phyloP scores from a whole-genome alignment of 2,113 vertebrate species.

The Scatophagus argus region DNA sequence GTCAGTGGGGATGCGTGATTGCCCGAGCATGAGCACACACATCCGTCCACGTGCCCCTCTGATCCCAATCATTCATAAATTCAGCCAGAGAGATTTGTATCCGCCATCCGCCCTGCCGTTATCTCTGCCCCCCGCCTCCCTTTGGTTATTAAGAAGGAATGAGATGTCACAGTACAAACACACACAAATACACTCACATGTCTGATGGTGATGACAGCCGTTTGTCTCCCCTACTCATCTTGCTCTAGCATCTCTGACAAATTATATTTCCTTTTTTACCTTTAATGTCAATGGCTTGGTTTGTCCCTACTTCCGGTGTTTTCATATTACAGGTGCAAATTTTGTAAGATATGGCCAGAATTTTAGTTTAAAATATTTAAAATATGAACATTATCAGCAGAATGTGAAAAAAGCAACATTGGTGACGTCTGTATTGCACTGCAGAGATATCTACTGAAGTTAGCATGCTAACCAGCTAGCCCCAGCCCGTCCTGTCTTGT shows the following conservation, averaged over 20 bases:
- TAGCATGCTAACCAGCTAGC: too few species aligned
- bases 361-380: too few species aligned
- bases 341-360: too few species aligned
- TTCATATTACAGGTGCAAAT: too few species aligned
- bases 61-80: constrained; percentile 85
- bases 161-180: constrained; percentile 33
- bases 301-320: background rate
- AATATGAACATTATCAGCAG: too few species aligned
- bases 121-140: constrained; percentile 55
- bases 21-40: constrained; percentile 43
- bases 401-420: too few species aligned
- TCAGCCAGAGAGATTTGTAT: constrained; percentile 67
- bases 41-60: constrained; percentile 74
- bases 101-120: constrained; percentile 61
- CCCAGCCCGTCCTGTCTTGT: too few species aligned
- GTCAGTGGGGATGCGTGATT: constrained; percentile 44
- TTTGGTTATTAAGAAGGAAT: constrained; percentile 61
- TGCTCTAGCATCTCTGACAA: constrained; percentile 2
- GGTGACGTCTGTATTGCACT: too few species aligned
- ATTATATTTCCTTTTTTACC: background rate
- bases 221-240: constrained; percentile 10
- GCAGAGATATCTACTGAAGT: too few species aligned
- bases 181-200: constrained; percentile 35
- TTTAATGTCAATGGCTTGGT: background rate
- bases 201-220: constrained; percentile 16